Base-by-base conservation (phyloP, 2,888 invertebrate genomes). In the Bruchidius siliquastri region DNA sequence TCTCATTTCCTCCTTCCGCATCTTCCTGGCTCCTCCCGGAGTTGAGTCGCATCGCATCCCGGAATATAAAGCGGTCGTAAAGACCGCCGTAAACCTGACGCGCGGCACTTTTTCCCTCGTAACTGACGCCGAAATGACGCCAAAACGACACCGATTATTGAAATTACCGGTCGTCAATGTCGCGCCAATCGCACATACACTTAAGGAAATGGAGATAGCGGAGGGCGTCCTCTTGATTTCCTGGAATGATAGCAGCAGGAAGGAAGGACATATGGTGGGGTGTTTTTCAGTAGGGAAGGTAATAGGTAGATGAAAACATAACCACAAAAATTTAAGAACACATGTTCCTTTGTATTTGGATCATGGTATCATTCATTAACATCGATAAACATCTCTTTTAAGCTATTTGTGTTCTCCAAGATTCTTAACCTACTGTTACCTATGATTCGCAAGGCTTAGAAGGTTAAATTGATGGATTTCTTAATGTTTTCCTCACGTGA, bases 111-210 rank as follows among this genome's bases (percentile, higher is more conserved):
- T 73, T 74, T 74, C 76, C 75, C 73, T 76, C 78, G 78, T 79
- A 79, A 79, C 79, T 71, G 76, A 74, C 75, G 74, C 74, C 73
- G 73, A 66, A 79, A 81, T 75, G 79, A 78, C 76, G 77, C 74
- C 67, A 32, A 78, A 81, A 79, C 79, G 77, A 75, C 75, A 76
- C 49, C 79, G 81, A 81, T 81, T 81, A 81, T 81, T 81, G 81
- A 81, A 81, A 81, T 81, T 80, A 81, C 78, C 70, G 74, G 74
- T 77, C 75, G 77, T 80, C 80, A 79, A 80, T 79, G 75, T 76
- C 73, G 76, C 73, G 75, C 72, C 76, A 79, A 79, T 79, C 79
- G 76, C 79, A 80, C 80, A 79, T 79, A 76, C 79, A 77, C 77
- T 79, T 77, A 77, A 74, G 76, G 74, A 76, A 78, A 77, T 75